These are phyloP conservation scores for Dipodomys ordii DNA, from an alignment of 2,113 vertebrate genomes.

Conservation along the genomic window DNA sequence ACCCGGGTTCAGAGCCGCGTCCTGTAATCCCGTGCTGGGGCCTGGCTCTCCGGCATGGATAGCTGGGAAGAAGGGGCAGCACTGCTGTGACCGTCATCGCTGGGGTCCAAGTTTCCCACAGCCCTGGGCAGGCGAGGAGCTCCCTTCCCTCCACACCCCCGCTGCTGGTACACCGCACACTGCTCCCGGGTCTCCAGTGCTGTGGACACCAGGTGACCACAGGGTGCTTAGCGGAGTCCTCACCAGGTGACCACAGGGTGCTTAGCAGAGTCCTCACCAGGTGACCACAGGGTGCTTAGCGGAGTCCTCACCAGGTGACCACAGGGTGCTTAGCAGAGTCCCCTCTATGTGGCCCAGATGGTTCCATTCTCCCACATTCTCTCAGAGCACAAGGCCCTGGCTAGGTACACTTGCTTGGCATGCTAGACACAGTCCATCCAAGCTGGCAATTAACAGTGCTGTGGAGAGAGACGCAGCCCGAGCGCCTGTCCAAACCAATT, in stretches of 20 bases:
- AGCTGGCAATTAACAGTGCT: background rate
- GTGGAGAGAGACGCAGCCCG: background rate
- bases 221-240: background rate
- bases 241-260: too few species aligned
- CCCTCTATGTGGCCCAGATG: background rate
- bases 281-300: background rate
- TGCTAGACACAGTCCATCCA: accelerated
- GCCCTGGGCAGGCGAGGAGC: accelerated
- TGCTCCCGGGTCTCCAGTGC: slow-evolving; percentile 63
- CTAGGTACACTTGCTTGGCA: accelerated
- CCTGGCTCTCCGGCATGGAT: accelerated
- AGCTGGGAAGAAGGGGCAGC: too few species aligned
- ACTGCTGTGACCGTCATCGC: accelerated
- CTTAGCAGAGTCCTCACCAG: too few species aligned
- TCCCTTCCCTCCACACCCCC: background rate
- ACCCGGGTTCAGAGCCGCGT: background rate
- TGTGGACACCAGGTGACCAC: too few species aligned
- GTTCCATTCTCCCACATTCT: background rate
- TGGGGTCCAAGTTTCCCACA: too few species aligned
- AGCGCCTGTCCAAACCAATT: background rate
- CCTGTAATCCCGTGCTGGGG: background rate
- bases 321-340: background rate
- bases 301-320: too few species aligned
- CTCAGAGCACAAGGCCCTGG: background rate
- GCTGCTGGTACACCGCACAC: background rate